Conservation (phyloP, 2,888 invertebrate genomes). For the Archaeoteleia sp. region DNA sequence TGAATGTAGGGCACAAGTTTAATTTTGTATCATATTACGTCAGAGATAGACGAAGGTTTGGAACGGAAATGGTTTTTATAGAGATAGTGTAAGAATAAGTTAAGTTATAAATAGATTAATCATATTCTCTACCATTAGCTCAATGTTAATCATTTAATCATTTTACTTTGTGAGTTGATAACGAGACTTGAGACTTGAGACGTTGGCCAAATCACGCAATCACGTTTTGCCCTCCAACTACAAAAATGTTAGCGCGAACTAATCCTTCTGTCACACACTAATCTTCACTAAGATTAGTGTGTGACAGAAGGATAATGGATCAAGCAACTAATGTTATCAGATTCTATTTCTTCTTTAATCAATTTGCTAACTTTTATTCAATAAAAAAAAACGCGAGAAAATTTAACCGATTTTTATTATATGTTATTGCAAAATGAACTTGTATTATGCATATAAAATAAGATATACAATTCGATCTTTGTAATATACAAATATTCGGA, state of each 20-base stretch:
- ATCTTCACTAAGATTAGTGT: slow-evolving; percentile 48
- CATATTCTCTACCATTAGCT: slow-evolving; percentile 7
- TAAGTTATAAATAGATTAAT: slow-evolving; percentile 1
- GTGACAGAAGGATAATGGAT: slow-evolving; percentile 45
- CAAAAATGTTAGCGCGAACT: slow-evolving; percentile 43
- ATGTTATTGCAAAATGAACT: too few species aligned
- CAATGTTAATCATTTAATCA: slow-evolving; percentile 35
- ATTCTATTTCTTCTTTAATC: slow-evolving; percentile 33
- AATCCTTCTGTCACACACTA: slow-evolving; percentile 44
- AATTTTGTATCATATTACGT: neutral
- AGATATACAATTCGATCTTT: too few species aligned
- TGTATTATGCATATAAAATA: too few species aligned
- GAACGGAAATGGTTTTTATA: neutral
- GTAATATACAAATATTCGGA: too few species aligned
- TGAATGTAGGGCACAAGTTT: too few species aligned
- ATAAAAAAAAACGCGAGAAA: too few species aligned
- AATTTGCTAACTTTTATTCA: too few species aligned
- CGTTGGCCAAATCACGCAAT: slow-evolving; percentile 25
- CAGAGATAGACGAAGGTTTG: neutral
- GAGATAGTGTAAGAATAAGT: slow-evolving; percentile 5
- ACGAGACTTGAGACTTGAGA: neutral
- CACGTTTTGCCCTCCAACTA: slow-evolving; percentile 27
- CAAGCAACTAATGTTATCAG: slow-evolving; percentile 35
- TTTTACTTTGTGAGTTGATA: slow-evolving; percentile 14
- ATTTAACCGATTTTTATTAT: too few species aligned